Evolutionary conservation across 2,113 vertebrate genomes (phyloP).

Genomic region (Nothoprocta perdicaria): DNA sequence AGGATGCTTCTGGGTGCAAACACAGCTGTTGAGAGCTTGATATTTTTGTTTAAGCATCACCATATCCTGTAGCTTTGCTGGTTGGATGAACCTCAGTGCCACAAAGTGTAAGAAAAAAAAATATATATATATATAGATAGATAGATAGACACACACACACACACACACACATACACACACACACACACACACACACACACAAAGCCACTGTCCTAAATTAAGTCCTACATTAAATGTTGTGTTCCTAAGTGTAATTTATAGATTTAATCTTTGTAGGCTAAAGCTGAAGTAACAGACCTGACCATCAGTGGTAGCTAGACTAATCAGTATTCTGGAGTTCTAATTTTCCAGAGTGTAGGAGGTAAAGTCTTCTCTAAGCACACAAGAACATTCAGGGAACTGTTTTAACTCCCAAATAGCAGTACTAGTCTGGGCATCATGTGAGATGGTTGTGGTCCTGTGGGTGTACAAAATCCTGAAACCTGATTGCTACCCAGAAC

Average conservation of each 20-base stretch:
- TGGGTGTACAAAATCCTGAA: not conserved
- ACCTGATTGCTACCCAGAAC: not conserved
- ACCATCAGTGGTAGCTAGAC: not conserved
- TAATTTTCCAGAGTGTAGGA: not conserved
- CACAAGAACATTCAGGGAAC: not conserved
- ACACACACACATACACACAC: no score
- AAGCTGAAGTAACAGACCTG: not conserved
- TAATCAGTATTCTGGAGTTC: not conserved
- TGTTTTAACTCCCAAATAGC: not conserved
- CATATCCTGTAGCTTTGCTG: not conserved
- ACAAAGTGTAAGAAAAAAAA: rapidly evolving
- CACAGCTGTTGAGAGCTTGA: not conserved
- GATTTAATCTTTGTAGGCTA: not conserved
- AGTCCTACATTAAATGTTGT: not conserved
- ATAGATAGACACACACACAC: no score
- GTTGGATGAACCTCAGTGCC: not conserved
- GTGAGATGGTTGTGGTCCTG: not conserved
- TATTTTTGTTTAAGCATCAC: not conserved
- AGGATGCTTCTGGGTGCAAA: not conserved
- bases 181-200: no score
- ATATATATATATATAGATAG: no score
- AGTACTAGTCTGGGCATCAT: not conserved
- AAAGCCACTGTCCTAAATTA: not conserved
- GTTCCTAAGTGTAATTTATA: not conserved
- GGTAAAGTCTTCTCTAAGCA: not conserved